Conservation (phyloP, 2,888 invertebrate genomes). For the Eledone cirrhosa region DNA sequence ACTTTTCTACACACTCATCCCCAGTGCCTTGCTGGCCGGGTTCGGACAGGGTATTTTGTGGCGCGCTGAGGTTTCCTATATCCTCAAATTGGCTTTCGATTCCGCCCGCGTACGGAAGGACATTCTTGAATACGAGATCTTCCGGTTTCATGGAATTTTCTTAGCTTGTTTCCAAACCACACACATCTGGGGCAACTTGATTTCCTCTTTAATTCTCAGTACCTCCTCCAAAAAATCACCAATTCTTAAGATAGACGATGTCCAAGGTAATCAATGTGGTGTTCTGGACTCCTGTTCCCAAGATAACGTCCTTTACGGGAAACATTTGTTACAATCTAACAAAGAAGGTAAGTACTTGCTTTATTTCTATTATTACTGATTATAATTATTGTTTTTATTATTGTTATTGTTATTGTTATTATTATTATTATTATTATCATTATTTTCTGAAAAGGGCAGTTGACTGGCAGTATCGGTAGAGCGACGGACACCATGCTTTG, state of each 20-base stretch:
- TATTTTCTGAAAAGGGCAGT: no score
- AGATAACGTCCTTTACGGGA: slow-evolving; percentile 21
- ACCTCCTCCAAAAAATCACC: slow-evolving; percentile 15
- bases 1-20: slow-evolving; percentile 62
- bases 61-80: slow-evolving; percentile 63
- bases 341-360: slow-evolving; percentile 21
- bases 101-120: slow-evolving; percentile 55
- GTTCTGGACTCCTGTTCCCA: slow-evolving; percentile 40
- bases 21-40: slow-evolving; percentile 62
- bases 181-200: slow-evolving; percentile 66
- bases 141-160: slow-evolving; percentile 64
- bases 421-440: no score
- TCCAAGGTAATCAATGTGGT: slow-evolving; percentile 36
- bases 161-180: slow-evolving; percentile 65
- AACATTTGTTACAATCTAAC: slow-evolving; percentile 7
- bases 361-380: no score
- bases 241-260: not conserved
- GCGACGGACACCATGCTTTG: no score
- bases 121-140: slow-evolving; percentile 61
- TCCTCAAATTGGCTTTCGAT: slow-evolving; percentile 62
- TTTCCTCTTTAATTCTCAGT: slow-evolving; percentile 59
- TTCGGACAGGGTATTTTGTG: slow-evolving; percentile 65
- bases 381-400: no score
- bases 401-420: no score
- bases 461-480: no score